phyloP scores from a whole-genome alignment of 2,797 vertebrate genomes.

The Heteromormyrus szaboi region DNA sequence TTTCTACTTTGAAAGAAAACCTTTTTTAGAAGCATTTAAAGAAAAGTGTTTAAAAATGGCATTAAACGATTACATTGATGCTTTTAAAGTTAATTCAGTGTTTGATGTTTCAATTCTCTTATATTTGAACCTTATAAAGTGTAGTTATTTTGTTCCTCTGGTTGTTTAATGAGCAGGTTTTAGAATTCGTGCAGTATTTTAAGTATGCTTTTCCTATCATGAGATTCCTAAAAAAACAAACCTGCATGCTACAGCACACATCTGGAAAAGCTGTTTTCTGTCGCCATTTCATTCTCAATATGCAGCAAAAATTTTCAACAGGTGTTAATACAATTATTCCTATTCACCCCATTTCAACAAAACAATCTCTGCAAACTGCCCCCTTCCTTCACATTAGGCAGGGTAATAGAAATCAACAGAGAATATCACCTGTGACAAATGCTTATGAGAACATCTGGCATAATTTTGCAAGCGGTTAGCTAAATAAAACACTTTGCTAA shows the following conservation, averaged over 20 bases:
- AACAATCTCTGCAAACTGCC: background rate
- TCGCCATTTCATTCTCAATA: background rate
- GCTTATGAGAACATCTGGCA: background rate
- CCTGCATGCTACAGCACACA: constrained; percentile 23
- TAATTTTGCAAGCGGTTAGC: background rate
- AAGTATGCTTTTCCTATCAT: constrained; percentile 33
- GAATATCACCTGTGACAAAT: background rate
- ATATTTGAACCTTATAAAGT: background rate
- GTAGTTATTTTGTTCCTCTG: constrained; percentile 22
- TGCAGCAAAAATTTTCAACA: constrained; percentile 15
- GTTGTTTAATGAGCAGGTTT: constrained; percentile 20
- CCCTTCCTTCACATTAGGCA: background rate
- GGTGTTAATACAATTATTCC: constrained; percentile 20
- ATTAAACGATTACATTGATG: background rate
- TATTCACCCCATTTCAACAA: background rate
- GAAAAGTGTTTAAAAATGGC: background rate
- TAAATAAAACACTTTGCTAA: background rate
- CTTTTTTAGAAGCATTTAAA: background rate
- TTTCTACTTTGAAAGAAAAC: constrained; percentile 12
- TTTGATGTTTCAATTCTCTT: background rate
- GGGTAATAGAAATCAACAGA: background rate
- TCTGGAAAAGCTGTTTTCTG: constrained; percentile 38
- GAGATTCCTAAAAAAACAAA: constrained; percentile 22
- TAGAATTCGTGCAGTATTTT: background rate
- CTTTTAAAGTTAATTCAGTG: background rate